Evolutionary conservation across 2,113 vertebrate genomes (phyloP).

Genomic region (Merops nubicus): DNA sequence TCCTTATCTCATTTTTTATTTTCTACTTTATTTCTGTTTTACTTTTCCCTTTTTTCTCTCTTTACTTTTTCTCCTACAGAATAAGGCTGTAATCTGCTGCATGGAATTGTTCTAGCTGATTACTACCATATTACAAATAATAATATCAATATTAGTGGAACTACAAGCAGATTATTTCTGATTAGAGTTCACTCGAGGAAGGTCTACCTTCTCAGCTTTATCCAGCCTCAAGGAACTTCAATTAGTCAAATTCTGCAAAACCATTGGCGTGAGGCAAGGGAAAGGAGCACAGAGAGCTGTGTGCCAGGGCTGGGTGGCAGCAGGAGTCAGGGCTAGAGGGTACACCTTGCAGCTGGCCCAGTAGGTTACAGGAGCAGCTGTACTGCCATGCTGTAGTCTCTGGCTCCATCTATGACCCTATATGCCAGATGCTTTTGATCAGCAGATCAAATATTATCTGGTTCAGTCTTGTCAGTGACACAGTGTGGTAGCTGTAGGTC

Average conservation of each 20-base stretch:
- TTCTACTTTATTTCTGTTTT: background rate
- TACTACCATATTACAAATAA: background rate
- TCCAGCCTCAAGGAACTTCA: background rate
- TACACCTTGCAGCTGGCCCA: accelerated
- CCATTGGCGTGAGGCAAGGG: too few species aligned
- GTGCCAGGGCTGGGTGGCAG: background rate
- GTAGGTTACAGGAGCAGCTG: background rate
- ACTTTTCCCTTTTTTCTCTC: background rate
- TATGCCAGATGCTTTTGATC: background rate
- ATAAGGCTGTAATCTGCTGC: background rate
- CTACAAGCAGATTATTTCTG: background rate
- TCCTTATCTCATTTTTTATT: background rate
- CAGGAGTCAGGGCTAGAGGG: too few species aligned
- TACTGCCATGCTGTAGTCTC: background rate
- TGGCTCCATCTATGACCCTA: background rate
- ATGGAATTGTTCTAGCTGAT: background rate
- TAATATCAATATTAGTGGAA: background rate
- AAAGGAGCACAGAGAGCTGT: background rate
- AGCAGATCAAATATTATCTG: background rate
- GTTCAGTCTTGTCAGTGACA: background rate
- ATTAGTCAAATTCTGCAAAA: background rate
- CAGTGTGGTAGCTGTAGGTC: background rate
- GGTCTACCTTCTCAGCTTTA: background rate
- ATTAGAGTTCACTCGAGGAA: background rate
- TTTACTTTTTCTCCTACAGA: background rate